A percentile compares a stretch with the other conserved stretches of the same genome.
Conservation (phyloP, 2,888 invertebrate species). For the Agonopterix subpropinquella region DNA sequence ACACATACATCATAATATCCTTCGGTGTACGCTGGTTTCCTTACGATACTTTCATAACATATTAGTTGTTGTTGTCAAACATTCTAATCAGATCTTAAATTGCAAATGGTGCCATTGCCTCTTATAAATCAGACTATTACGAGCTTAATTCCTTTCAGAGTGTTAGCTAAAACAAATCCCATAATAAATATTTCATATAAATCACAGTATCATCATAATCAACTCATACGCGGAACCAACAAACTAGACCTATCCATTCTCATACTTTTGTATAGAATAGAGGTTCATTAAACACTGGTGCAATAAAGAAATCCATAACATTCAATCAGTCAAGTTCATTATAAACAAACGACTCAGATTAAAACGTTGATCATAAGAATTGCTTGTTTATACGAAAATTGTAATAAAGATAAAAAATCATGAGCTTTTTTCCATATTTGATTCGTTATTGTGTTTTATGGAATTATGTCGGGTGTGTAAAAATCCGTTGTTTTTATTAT, state of each 20-base stretch:
- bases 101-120: no score
- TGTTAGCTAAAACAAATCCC: constrained; percentile 1
- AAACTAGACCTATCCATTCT: not conserved
- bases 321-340: constrained; percentile 45
- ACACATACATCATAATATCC: no score
- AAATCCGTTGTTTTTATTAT: not conserved
- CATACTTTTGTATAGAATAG: constrained; percentile 5
- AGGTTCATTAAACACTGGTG: constrained; percentile 23
- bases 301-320: constrained; percentile 31
- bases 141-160: not conserved
- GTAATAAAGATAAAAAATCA: constrained; percentile 39
- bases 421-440: constrained; percentile 37
- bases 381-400: constrained; percentile 34
- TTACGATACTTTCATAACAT: no score
- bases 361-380: constrained; percentile 26
- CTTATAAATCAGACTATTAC: not conserved
- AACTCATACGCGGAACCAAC: not conserved
- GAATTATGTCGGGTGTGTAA: constrained; percentile 4
- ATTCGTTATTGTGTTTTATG: constrained; percentile 21
- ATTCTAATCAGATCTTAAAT: no score
- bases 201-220: constrained; percentile 4
- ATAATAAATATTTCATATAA: constrained; percentile 4
- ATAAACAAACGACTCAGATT: constrained; percentile 28
- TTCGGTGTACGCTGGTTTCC: no score
- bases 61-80: no score